Base-by-base conservation (phyloP, 53 echinoderm and acorn worm species). In the Patiria pectinifera region DNA sequence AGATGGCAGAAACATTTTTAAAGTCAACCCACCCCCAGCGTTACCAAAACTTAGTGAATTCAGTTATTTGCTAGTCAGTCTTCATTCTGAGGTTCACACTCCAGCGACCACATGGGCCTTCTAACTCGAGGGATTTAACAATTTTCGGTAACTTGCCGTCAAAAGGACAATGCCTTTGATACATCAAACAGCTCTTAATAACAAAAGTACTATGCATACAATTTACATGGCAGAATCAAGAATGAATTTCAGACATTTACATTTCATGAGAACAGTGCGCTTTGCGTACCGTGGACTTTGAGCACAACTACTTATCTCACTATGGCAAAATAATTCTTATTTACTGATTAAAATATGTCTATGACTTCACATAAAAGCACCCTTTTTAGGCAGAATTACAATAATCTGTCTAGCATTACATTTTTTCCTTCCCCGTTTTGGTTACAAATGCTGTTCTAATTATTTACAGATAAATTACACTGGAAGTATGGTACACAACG, bases 391-490 rank as follows among this genome's bases (percentile, higher is more conserved):
- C 70, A 26, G 45, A 85, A 85, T 85, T 24, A 66, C 22, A 85
- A 69, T 62, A 26, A 66, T 71, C 19, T 76, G 74, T 49, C 58
- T 10, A 86, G 58, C 86, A 86, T 22, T 74, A 19, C 13, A 46
- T 76, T 89, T 43, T 78, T 12, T 2, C 19, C 45, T 9, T 43
- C 24, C 58, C 45, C 47, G 10, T 47, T 63, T 69, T 81, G 24
- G 80, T 86, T 85, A 48, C 71, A 48, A 72, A 86, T 71, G 66
- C 84, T 44, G 86, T 44, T 66, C 45, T 88, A 80, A 80, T 23
- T 90, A 90, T 90, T 62, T 90, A 90, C 90, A 90, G 90, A 90
- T 81, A 90, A 90, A 90, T 89, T 89, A 89, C 89, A 89, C 43
- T 35, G 44, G 61, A 84, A 78, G 58, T 80, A 90, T 80, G 61